Percentiles rank a stretch among this genome's conserved stretches.
These are phyloP conservation scores for Myxocyprinus asiaticus DNA, from an alignment of 2,113 vertebrate species.

Conservation along the genomic window DNA sequence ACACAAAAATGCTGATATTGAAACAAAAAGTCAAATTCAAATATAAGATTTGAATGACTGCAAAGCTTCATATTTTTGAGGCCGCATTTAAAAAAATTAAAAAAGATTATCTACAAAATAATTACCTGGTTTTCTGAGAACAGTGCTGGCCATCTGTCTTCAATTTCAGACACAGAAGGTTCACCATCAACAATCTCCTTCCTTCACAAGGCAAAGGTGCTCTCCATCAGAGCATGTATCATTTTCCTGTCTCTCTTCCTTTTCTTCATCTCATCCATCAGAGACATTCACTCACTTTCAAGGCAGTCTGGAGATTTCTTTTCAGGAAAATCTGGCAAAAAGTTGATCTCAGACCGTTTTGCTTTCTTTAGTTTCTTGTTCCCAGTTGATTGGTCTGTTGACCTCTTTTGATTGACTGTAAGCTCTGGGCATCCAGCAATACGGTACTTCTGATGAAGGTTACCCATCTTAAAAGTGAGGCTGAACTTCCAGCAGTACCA, in stretches of 20 bases:
- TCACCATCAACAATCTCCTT: not conserved
- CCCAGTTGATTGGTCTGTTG: not conserved
- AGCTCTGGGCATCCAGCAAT: not conserved
- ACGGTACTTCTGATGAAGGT: conserved; percentile 21
- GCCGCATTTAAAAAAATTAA: not conserved
- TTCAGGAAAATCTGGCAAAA: conserved; percentile 36
- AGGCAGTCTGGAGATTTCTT: conserved; percentile 1
- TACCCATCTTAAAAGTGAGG: conserved; percentile 47
- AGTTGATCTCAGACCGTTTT: conserved; percentile 30
- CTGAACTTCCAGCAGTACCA: conserved; percentile 38
- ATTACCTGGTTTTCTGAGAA: not conserved
- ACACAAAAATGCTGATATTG: no score
- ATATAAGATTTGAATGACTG: not conserved
- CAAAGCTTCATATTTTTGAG: no score
- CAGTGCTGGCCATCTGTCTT: not conserved
- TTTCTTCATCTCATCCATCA: not conserved
- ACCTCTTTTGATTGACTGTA: not conserved
- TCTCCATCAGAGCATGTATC: not conserved
- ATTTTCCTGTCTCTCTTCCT: not conserved
- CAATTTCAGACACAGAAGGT: not conserved
- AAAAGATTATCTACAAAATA: not conserved
- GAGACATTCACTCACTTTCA: not conserved
- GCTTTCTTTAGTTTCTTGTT: not conserved
- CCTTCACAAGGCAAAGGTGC: not conserved
- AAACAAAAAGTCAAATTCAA: no score